Evolutionary conservation across 2,888 invertebrate genomes (phyloP), one percentile per base, ranked within the genome.

Genomic region (Falcaria lacertinaria): DNA sequence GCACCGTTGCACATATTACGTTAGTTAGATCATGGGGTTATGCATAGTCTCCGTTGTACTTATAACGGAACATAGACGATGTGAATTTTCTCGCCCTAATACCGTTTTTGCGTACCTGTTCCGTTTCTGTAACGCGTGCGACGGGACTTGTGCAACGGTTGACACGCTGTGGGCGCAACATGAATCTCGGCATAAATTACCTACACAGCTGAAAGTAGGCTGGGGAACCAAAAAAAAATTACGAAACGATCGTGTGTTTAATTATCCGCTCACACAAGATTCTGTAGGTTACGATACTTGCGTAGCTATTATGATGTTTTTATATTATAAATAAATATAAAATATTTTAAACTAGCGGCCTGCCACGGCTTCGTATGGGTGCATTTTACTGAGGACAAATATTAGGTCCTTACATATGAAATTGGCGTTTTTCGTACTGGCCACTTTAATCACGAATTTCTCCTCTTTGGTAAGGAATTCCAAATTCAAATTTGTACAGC

Each of bases 51-150:
- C 52, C 54, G 50, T 67, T 66, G 55, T 62, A 52, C n/a, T 53
- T 63, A 60, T 85, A 86, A 87, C 85, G 85, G 86, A 83, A 83
- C 76, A 75, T 61, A 66, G 47, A 60, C 71, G 75, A 86, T 88
- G 88, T 86, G 88, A 89, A 87, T 87, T 85, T 86, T 87, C 88
- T 85, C 87, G 86, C 74, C 86, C 85, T 81, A 81, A 80, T 82
- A 80, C 59, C 59, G 78, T 87, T 86, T 87, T 85, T 86, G 74
- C 67, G 40, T 50, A 65, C 69, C 76, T 83, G 81, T 82, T 76
- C 78, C 74, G 74, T 80, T 77, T 79, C 74, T 74, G 75, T 77
- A 76, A 77, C 64, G 54, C 54, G 67, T 65, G 50, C 54, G 63
- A 65, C 61, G 65, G 51, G 56, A 60, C 71, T 85, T 84, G 76